phyloP scores from a whole-genome alignment of 2,888 invertebrate species.

The Ptilodon capucinus region DNA sequence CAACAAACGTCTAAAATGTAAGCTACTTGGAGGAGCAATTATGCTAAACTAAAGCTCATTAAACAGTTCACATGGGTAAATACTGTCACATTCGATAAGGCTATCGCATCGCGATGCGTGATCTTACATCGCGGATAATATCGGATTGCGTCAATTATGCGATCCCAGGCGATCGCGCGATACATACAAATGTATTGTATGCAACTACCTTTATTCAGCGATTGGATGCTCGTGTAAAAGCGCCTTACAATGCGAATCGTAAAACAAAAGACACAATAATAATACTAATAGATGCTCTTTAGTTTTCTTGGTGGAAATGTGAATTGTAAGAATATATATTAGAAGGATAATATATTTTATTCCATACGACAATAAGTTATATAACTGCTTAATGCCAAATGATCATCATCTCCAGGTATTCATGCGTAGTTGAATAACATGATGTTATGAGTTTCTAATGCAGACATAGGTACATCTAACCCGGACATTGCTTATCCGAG shows the following conservation, averaged over 20 bases:
- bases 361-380: neutral
- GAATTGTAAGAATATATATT: slow-evolving; percentile 1
- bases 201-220: slow-evolving; percentile 61
- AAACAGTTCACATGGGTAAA: slow-evolving; percentile 65
- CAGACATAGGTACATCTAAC: slow-evolving; percentile 10
- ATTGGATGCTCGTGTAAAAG: slow-evolving; percentile 21
- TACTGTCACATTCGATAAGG: slow-evolving; percentile 69
- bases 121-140: slow-evolving; percentile 76
- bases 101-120: slow-evolving; percentile 69
- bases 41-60: slow-evolving; percentile 68
- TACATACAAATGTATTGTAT: slow-evolving; percentile 76
- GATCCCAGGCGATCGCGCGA: slow-evolving; percentile 68
- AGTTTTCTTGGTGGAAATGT: slow-evolving; percentile 8
- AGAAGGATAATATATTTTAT: neutral
- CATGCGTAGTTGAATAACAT: slow-evolving; percentile 24
- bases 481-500: slow-evolving; percentile 12
- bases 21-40: slow-evolving; percentile 51
- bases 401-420: slow-evolving; percentile 22
- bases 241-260: slow-evolving; percentile 24
- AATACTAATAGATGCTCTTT: slow-evolving; percentile 15
- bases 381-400: slow-evolving; percentile 10
- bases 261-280: slow-evolving; percentile 25
- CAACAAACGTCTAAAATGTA: neutral
- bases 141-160: slow-evolving; percentile 80
- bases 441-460: slow-evolving; percentile 5